Conservation (phyloP, 2,113 vertebrate genomes). For the Motacilla tschutschensis region DNA sequence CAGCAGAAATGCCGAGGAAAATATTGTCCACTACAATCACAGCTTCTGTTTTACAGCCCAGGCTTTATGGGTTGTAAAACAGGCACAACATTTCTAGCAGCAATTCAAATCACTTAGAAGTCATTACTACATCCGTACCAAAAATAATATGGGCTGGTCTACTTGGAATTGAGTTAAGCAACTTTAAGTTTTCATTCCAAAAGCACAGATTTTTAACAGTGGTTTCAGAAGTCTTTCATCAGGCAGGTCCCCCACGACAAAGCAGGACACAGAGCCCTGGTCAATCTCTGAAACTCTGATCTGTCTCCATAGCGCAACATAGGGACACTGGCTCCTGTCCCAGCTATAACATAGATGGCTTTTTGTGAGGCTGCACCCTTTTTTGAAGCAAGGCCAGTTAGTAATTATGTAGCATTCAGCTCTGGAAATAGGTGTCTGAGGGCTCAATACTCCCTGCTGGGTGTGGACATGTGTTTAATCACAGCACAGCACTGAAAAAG, state of each 20-base stretch:
- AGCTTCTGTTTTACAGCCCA: background rate
- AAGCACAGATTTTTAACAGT: background rate
- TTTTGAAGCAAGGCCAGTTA: background rate
- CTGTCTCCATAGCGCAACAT: fast-evolving
- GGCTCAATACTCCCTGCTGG: background rate
- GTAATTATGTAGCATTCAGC: background rate
- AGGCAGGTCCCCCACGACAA: background rate
- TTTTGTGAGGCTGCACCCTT: background rate
- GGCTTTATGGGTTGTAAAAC: background rate
- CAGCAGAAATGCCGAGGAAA: background rate
- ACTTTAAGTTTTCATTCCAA: background rate
- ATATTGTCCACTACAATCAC: background rate
- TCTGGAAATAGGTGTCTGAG: conserved; percentile 12
- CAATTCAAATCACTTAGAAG: background rate
- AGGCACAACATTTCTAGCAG: background rate
- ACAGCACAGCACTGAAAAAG: background rate
- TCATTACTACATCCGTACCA: background rate
- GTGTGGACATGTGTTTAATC: background rate
- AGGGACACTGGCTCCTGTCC: background rate
- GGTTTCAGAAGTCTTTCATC: background rate
- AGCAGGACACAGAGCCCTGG: background rate
- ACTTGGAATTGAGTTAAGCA: background rate
- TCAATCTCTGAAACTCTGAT: background rate
- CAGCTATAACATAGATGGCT: background rate
- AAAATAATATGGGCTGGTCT: conserved; percentile 4